Base-by-base conservation (phyloP, 2,113 vertebrate genomes). In the Notarius quadriscutis region DNA sequence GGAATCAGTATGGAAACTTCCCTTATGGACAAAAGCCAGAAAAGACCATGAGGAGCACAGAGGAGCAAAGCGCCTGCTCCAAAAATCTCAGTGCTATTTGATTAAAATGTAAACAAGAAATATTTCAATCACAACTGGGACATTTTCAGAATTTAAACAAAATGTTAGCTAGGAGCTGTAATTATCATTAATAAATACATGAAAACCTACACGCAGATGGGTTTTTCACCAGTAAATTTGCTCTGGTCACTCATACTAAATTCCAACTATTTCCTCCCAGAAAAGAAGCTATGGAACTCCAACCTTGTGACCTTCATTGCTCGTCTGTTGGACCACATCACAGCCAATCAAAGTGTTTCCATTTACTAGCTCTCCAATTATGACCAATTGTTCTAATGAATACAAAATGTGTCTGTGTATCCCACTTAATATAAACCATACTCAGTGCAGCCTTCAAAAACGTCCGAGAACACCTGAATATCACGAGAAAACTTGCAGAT, bases 1-100 rank as follows among this genome's bases (percentile, higher is more conserved):
- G 60, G 87, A 82, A 90, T 90, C 87, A 85, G 75, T 41, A 79
- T 67, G 65, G 71, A 90, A 53, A 81, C 48, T 88, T 89, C 89
- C 89, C 78, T 67, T 86, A n/a, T 72, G 48, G 75, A 65, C 57
- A 88, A 80, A 20, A 65, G 50, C 51, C 87, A 80, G 82, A 87
- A 55, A 85, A 72, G 55, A 34, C 57, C 30, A 20, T 27, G 27
- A 78, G 22, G 51, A 87, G 48, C 14, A 62, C 80, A 87, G 20
- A 18, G 51, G 30, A 82, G 79, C 8, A 22, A 48, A 22, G 30
- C 0, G 15, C n/a, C 30, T 0, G 18, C 5, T 81, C 30, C 17
- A 80, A 81, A 58, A 62, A 41, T 62, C 18, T 60, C 9, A 58
- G 15, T 41, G 2, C 55, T 60, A 41, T 62, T 41, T 60, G 55